phyloP scores from a whole-genome alignment of 2,888 invertebrate genomes.

The Sturmia bella region DNA sequence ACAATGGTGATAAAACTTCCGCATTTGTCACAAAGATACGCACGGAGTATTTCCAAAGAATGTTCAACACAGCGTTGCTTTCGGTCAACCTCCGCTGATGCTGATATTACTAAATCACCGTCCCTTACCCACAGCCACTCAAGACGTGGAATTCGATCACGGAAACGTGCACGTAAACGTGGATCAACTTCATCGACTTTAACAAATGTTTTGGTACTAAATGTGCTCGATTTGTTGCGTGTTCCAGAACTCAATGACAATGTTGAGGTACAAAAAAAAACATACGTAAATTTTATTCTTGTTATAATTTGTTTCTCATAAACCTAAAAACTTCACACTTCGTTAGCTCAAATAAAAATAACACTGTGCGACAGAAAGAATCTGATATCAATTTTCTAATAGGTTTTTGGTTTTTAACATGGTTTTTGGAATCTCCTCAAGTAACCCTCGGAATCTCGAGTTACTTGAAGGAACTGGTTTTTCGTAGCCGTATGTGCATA shows the following conservation, averaged over 20 bases:
- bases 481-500: no score
- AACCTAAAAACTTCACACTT: background rate
- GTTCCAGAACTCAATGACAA: constrained; percentile 73
- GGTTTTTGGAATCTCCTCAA: no score
- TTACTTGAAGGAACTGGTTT: no score
- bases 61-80: constrained; percentile 77
- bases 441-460: no score
- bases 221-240: constrained; percentile 80
- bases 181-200: constrained; percentile 80
- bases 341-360: background rate
- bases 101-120: constrained; percentile 36
- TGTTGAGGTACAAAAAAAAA: constrained; percentile 75
- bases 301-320: background rate
- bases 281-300: constrained; percentile 6
- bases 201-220: constrained; percentile 80
- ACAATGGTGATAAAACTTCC: constrained; percentile 75
- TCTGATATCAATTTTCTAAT: no score
- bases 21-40: constrained; percentile 74
- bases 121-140: constrained; percentile 65
- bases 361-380: no score
- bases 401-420: no score
- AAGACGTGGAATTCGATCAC: constrained; percentile 73
- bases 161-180: constrained; percentile 77
- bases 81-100: constrained; percentile 74
- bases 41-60: constrained; percentile 77